A percentile compares a stretch with the other conserved stretches of the same genome.
These are phyloP conservation scores for Encarsia formosa DNA, from an alignment of 2,888 invertebrate genomes.

Conservation along the genomic window DNA sequence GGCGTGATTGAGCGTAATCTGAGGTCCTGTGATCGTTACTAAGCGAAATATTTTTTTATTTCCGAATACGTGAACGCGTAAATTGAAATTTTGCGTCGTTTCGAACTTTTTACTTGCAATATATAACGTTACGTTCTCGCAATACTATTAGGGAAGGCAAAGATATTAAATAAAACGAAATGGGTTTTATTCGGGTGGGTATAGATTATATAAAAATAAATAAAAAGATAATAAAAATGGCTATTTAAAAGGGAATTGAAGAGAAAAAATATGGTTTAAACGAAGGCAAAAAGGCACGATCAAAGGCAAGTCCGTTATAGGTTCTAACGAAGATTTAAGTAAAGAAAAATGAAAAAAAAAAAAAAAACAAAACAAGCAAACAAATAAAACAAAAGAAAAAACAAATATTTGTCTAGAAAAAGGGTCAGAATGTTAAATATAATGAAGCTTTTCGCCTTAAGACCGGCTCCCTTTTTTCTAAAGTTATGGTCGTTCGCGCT, in stretches of 20 bases:
- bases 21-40: constrained; percentile 53
- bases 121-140: constrained; percentile 52
- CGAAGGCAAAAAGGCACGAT: constrained; percentile 33
- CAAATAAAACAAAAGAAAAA: no score
- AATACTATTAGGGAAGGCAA: constrained; percentile 46
- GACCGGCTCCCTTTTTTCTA: no score
- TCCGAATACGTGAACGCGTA: constrained; percentile 44
- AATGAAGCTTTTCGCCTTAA: no score
- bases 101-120: constrained; percentile 50
- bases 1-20: constrained; percentile 50
- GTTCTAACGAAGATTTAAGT: constrained; percentile 30
- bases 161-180: constrained; percentile 22
- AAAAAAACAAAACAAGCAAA: no score
- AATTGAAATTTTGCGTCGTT: constrained; percentile 44
- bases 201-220: constrained; percentile 12
- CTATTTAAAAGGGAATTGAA: constrained; percentile 33
- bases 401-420: no score
- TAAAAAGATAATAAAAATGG: constrained; percentile 31
- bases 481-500: constrained; percentile 38
- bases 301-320: constrained; percentile 32
- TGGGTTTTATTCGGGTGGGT: constrained; percentile 24
- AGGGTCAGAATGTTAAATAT: no score
- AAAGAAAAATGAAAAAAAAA: no score
- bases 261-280: constrained; percentile 21
- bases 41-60: constrained; percentile 53